Evolutionary conservation across 2,113 vertebrate genomes (phyloP).

Genomic region (Tupaia tana): DNA sequence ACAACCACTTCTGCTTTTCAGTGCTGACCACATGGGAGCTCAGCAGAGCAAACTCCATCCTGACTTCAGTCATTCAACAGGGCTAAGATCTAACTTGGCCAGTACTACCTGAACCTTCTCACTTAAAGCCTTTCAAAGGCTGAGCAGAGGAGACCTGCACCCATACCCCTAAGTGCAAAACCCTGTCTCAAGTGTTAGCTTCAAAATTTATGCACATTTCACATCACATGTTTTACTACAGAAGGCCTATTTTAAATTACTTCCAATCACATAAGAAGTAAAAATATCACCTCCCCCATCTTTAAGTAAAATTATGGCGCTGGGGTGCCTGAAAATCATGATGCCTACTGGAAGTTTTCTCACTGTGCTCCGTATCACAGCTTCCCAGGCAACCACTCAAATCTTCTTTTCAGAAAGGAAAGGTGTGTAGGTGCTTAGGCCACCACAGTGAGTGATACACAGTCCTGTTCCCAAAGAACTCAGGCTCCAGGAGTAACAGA

Average conservation of each 20-base stretch:
- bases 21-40: background rate
- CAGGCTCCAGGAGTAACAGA: background rate
- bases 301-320: background rate
- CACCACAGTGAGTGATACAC: background rate
- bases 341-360: background rate
- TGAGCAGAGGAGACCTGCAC: background rate
- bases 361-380: background rate
- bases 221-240: background rate
- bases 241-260: slow-evolving; percentile 17
- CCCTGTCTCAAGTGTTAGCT: background rate
- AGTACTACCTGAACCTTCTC: background rate
- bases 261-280: slow-evolving; percentile 22
- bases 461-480: background rate
- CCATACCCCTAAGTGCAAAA: background rate
- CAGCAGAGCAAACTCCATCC: background rate
- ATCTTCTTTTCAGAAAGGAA: background rate
- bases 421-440: background rate
- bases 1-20: slow-evolving; percentile 4
- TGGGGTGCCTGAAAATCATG: slow-evolving; percentile 10
- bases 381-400: background rate
- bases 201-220: background rate
- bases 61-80: background rate
- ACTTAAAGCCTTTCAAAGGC: background rate
- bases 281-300: background rate
- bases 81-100: background rate